Evolutionary conservation across 2,888 invertebrate genomes (phyloP), one percentile per base, ranked within the genome.

Genomic region (Argyra leucocephala): DNA sequence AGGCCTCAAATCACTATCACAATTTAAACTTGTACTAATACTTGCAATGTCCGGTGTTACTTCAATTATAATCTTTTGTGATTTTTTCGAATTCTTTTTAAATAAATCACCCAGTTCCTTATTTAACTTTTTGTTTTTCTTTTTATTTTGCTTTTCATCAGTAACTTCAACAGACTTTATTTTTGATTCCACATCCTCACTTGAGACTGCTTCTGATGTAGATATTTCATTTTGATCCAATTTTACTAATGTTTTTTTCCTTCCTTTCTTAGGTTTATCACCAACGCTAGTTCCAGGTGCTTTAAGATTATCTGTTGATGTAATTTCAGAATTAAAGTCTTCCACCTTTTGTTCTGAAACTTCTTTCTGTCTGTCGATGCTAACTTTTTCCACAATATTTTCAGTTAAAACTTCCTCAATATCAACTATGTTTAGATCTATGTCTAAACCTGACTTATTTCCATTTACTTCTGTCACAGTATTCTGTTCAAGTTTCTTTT

Each of bases 341-440:
- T 48, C 48, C 4, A 48, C 48, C 18, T 48, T 48, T n/a, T 48
- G 48, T 5, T 48, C 48, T 18, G 48, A 48, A 48, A 5, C 15
- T 15, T 48, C 48, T 48, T 48, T 48, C 18, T 48, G 48, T 18
- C 15, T 48, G n/a, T 48, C 48, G 5, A n/a, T 4, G 18, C 48
- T 48, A 48, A 48, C 48, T 48, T 48, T 48, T 48, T 48, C 48
- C 7, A 48, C 48, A 48, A 48, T 48, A 48, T 48, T 48, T 48
- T 48, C 48, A 48, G 48, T 48, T n/a, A 48, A 48, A 48, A 48
- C 48, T 48, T 48, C 48, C 18, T 48, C 48, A 48, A 48, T 48
- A 48, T 48, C 48, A 48, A 48, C 48, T 18, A 48, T 48, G 15
- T 48, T 48, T 18, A 48, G 5, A 48, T 48, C 48, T 18, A 48